Base-by-base conservation (phyloP, 2,113 vertebrate genomes). In the Desmodus rotundus region DNA sequence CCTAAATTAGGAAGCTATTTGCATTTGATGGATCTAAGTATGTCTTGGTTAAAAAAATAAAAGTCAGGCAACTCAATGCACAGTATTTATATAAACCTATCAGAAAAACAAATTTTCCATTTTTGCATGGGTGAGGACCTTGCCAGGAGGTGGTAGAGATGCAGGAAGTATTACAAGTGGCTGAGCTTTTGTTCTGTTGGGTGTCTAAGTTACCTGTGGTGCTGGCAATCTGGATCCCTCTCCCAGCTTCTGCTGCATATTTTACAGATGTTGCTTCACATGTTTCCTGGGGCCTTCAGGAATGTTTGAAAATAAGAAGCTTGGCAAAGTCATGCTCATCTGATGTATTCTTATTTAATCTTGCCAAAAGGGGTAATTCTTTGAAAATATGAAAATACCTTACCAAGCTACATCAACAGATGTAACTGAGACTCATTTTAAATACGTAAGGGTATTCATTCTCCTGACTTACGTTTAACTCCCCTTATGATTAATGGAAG, bases 381-480 rank as follows among this genome's bases (percentile, higher is more conserved):
- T 84, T 63, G 91, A 89, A 97, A 96, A 56, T 96, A 83, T 70
- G 56, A 85, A 89, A 93, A 96, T 58, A 92, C 61, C n/a, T 95
- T 97, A 98, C 72, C 13, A 50, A 93, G 54, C 97, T 98, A 92
- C 87, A 52, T 91, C 82, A 94, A 95, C 33, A 91, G 82, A 92
- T 93, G 86, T 45, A 97, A 95, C 85, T 36, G 83, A 94, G 96
- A 91, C 54, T 97, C 95, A 28, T 76, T 97, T 83, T 73, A 98
- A 98, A 96, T 93, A 95, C 97, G 92, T 97, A 76, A 96, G 97
- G 90, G 82, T 63, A 94, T 91, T 89, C 93, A 94, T 89, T 68
- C 93, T 6, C 9, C 24, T 95, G 91, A 96, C 61, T 28, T 91
- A 65, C 50, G 54, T 36, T 96, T 92, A 89, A 96, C 74, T 98